phyloP scores from a whole-genome alignment of 2,888 invertebrate genomes.

The Agrochola circellaris region DNA sequence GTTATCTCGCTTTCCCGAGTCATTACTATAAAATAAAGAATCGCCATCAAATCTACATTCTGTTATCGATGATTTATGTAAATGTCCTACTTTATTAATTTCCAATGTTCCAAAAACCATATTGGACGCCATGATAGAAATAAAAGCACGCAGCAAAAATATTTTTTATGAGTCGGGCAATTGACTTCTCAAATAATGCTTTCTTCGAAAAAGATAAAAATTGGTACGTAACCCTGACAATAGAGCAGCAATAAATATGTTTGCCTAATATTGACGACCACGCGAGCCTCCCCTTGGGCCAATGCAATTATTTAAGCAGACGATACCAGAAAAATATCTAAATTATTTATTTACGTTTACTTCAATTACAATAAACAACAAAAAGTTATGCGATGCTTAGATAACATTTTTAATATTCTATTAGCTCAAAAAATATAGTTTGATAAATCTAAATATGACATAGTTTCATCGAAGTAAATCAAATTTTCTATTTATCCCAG shows the following conservation, averaged over 20 bases:
- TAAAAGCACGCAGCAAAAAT: slow-evolving; percentile 34
- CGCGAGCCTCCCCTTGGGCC: slow-evolving; percentile 38
- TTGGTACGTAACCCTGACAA: slow-evolving; percentile 31
- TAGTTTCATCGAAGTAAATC: background rate
- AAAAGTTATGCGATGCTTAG: background rate
- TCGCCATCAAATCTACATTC: slow-evolving; percentile 11
- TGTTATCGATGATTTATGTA: slow-evolving; percentile 7
- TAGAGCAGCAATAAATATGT: slow-evolving; percentile 41
- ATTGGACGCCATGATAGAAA: slow-evolving; percentile 32
- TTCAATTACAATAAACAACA: slow-evolving; percentile 17
- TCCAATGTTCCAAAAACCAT: slow-evolving; percentile 25
- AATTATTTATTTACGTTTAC: background rate
- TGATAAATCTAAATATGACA: too few species aligned
- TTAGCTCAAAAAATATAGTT: background rate
- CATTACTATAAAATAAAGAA: slow-evolving; percentile 3
- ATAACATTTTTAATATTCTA: background rate
- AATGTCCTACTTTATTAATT: slow-evolving; percentile 27
- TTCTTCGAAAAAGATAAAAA: slow-evolving; percentile 30
- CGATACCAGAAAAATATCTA: slow-evolving; percentile 5
- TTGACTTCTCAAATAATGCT: slow-evolving; percentile 35
- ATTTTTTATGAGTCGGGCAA: slow-evolving; percentile 26
- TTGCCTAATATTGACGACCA: slow-evolving; percentile 54
- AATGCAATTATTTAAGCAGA: slow-evolving; percentile 33
- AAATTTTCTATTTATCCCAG: background rate
- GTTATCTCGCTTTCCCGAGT: background rate